phyloP scores from a whole-genome alignment of 2,113 vertebrate genomes.

The Strix uralensis region DNA sequence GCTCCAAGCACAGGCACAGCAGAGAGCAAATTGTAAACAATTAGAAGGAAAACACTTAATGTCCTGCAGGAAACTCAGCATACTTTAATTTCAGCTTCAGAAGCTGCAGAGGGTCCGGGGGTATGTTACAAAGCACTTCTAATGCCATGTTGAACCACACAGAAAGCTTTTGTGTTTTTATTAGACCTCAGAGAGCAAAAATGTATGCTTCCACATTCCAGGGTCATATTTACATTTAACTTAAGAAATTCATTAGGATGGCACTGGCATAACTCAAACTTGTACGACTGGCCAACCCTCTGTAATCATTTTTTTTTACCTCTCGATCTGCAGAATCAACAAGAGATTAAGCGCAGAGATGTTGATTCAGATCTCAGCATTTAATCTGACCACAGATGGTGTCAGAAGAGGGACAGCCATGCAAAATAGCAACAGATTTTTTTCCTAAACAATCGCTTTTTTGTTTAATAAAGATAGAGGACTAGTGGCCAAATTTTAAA shows the following conservation, averaged over 20 bases:
- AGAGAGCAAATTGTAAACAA: slow-evolving; percentile 2
- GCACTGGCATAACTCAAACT: not conserved
- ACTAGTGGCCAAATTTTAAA: not conserved
- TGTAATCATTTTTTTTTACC: not conserved
- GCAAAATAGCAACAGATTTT: not conserved
- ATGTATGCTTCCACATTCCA: not conserved
- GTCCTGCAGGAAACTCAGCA: not conserved
- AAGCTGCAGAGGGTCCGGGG: not conserved
- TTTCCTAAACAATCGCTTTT: not conserved
- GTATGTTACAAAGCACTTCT: not conserved
- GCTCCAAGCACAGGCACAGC: not conserved
- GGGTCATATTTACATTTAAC: not conserved
- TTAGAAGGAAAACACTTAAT: not conserved
- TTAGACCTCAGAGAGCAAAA: not conserved
- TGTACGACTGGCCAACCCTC: not conserved
- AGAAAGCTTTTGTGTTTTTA: not conserved
- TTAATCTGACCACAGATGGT: slow-evolving; percentile 47
- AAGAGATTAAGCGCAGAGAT: slow-evolving; percentile 6
- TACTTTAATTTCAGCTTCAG: not conserved
- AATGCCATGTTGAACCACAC: not conserved
- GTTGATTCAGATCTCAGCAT: not conserved
- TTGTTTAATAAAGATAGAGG: not conserved
- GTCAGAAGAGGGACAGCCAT: slow-evolving; percentile 6
- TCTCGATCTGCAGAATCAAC: not conserved
- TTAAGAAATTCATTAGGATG: not conserved